Conservation (phyloP, 2,797 vertebrate genomes). For the Myotis planiceps region DNA sequence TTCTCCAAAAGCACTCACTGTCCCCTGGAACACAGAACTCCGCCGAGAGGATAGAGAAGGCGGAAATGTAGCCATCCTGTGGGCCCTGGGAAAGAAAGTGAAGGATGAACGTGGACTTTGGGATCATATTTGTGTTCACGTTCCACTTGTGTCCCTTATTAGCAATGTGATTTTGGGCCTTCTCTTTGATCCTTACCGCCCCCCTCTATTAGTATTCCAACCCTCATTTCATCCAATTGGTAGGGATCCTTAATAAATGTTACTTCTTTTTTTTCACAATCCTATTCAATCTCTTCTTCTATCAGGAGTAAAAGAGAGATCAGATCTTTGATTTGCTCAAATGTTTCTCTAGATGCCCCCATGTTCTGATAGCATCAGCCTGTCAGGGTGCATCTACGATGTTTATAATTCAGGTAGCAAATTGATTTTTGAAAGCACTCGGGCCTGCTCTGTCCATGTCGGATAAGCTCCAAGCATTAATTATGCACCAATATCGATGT, state of each 20-base stretch:
- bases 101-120: neutral
- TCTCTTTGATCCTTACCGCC: neutral
- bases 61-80: neutral
- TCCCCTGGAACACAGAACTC: neutral
- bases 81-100: neutral
- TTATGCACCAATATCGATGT: conserved; percentile 88
- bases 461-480: conserved; percentile 85
- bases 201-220: neutral
- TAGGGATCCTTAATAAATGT: conserved; percentile 39
- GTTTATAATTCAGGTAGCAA: conserved; percentile 88
- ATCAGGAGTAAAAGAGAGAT: conserved; percentile 57
- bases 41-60: neutral
- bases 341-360: conserved; percentile 55
- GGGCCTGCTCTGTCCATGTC: conserved; percentile 83
- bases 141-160: neutral
- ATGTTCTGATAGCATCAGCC: conserved; percentile 74
- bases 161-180: neutral
- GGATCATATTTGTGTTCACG: neutral
- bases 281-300: neutral
- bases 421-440: conserved; percentile 88
- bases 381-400: conserved; percentile 84
- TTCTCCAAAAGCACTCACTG: neutral
- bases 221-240: neutral
- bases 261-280: conserved; percentile 51
- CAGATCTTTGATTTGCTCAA: conserved; percentile 65